phyloP scores from a whole-genome alignment of 2,113 vertebrate species.

The Tragelaphus strepsiceros region DNA sequence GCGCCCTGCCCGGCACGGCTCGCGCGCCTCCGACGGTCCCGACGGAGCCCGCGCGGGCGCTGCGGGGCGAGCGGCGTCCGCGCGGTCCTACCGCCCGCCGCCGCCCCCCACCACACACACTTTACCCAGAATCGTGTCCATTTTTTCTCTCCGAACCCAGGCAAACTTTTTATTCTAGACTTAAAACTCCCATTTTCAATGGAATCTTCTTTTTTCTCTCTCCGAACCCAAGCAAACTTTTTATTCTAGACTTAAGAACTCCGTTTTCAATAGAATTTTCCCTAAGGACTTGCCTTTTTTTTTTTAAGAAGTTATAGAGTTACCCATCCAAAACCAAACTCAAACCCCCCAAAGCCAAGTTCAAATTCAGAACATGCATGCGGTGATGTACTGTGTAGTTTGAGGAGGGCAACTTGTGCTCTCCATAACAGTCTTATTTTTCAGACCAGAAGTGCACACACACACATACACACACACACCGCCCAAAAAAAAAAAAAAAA shows the following conservation, averaged over 20 bases:
- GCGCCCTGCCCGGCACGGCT: constrained; percentile 83
- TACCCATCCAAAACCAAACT: background rate
- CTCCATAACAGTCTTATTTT: constrained; percentile 29
- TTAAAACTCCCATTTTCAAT: background rate
- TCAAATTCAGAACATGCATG: constrained; percentile 45
- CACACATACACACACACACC: too few species aligned
- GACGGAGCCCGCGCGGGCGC: constrained; percentile 85
- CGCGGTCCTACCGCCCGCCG: constrained; percentile 72
- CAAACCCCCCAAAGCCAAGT: constrained; percentile 29
- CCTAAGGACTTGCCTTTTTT: background rate
- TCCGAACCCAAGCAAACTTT: background rate
- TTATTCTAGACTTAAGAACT: constrained; percentile 8
- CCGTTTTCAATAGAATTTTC: background rate
- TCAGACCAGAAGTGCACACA: constrained; percentile 9
- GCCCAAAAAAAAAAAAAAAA: background rate
- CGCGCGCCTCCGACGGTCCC: constrained; percentile 90
- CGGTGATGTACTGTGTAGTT: background rate
- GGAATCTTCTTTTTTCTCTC: background rate
- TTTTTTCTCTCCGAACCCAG: background rate
- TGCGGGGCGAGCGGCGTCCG: constrained; percentile 76
- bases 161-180: background rate
- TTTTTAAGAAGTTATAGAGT: background rate
- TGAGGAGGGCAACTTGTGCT: constrained; percentile 31
- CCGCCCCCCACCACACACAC: background rate
- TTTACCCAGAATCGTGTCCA: background rate